Conservation (phyloP, 2,888 invertebrate species). For the Volucella inanis region DNA sequence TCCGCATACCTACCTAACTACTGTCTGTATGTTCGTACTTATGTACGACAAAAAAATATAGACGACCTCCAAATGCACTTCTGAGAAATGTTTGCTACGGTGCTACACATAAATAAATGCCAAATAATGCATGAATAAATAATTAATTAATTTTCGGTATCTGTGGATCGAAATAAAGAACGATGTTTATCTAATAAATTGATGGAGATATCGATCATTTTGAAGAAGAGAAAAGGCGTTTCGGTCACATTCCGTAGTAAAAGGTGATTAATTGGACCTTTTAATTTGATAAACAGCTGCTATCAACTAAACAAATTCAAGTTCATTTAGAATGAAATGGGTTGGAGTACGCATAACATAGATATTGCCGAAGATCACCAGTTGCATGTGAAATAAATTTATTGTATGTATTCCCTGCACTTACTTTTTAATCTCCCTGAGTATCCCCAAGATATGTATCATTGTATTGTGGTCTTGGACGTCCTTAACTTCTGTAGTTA, state of each 20-base stretch:
- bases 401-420: too few relatives aligned
- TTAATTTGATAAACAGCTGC: neutral
- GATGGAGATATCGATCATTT: conserved; percentile 24
- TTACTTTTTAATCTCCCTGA: too few relatives aligned
- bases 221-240: neutral
- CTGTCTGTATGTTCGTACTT: conserved; percentile 19
- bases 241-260: neutral
- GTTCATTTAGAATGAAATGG: too few relatives aligned
- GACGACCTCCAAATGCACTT: conserved; percentile 21
- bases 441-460: too few relatives aligned
- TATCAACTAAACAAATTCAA: too few relatives aligned
- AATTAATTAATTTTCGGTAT: conserved; percentile 32
- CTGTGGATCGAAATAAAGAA: conserved; percentile 22
- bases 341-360: too few relatives aligned
- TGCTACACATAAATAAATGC: conserved; percentile 23
- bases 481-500: too few relatives aligned
- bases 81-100: conserved; percentile 5
- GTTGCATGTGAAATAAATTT: too few relatives aligned
- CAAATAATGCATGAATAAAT: conserved; percentile 27
- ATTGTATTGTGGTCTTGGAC: too few relatives aligned
- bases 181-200: conserved; percentile 12
- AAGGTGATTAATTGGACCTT: neutral
- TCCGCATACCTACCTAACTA: conserved; percentile 31
- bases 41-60: neutral
- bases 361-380: too few relatives aligned